phyloP scores from a whole-genome alignment of 2,797 vertebrate species.

The Dallia pectoralis region DNA sequence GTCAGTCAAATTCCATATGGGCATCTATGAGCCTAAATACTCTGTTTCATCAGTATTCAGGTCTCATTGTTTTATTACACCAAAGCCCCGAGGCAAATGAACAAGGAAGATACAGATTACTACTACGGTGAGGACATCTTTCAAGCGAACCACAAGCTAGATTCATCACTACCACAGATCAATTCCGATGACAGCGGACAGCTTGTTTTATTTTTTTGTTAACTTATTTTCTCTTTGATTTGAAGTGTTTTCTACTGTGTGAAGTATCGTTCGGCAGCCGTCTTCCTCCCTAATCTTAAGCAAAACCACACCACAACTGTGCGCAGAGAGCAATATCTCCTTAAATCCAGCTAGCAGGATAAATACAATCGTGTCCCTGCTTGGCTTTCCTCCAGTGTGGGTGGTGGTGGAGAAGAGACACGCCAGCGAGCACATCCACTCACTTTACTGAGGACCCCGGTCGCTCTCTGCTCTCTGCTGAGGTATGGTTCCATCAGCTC shows the following conservation, averaged over 20 bases:
- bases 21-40: neutral
- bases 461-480: constrained; percentile 43
- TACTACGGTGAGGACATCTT: neutral
- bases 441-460: constrained; percentile 48
- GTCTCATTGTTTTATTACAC: neutral
- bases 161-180: neutral
- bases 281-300: constrained; percentile 2
- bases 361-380: neutral
- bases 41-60: neutral
- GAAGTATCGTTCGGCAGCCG: neutral
- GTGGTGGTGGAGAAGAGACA: constrained; percentile 32
- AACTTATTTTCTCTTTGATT: neutral
- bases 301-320: neutral
- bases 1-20: neutral
- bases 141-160: neutral
- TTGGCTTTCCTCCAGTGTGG: constrained; percentile 28
- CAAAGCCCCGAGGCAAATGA: neutral
- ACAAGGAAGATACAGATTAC: neutral
- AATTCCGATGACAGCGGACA: neutral
- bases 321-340: neutral
- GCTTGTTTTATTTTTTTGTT: neutral
- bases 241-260: neutral
- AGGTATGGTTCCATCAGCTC: constrained; percentile 56
- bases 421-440: constrained; percentile 21
- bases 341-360: neutral